Evolutionary conservation across 2,113 vertebrate genomes (phyloP).

Genomic region (Sitta europaea): DNA sequence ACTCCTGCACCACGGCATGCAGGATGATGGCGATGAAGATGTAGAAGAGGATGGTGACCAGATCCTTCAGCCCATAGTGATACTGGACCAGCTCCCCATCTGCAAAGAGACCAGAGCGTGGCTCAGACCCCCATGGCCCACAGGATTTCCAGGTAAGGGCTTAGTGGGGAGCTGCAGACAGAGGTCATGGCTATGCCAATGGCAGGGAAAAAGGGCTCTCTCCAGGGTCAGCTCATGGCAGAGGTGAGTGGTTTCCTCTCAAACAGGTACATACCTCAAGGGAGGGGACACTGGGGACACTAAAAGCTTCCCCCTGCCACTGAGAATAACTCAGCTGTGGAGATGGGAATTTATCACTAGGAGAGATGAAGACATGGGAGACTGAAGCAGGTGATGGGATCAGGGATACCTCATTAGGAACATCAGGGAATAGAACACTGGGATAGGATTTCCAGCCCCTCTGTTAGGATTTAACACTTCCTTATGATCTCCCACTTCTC

Average conservation of each 20-base stretch:
- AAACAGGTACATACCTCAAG: neutral
- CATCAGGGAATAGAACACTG: neutral
- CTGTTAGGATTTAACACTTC: neutral
- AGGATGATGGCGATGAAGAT: conserved; percentile 92
- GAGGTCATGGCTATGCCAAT: neutral
- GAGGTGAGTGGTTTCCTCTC: neutral
- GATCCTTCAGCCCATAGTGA: conserved; percentile 91
- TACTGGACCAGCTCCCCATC: conserved; percentile 89
- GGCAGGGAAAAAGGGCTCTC: neutral
- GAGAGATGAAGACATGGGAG: neutral
- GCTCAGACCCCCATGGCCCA: neutral
- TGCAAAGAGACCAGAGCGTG: conserved; percentile 38
- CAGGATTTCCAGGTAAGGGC: neutral
- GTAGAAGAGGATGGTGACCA: conserved; percentile 92
- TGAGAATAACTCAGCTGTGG: neutral
- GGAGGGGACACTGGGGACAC: neutral
- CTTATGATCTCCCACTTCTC: neutral
- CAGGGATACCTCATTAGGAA: neutral
- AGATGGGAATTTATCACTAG: neutral
- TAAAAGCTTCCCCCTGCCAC: neutral
- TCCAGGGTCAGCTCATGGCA: neutral
- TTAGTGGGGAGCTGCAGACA: neutral
- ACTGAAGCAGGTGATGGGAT: neutral
- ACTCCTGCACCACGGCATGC: conserved; percentile 95
- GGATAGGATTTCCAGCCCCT: neutral